Evolutionary conservation across 2,113 vertebrate genomes (phyloP), one percentile per base, ranked within the genome.

Genomic region (Pyrgilauda ruficollis): DNA sequence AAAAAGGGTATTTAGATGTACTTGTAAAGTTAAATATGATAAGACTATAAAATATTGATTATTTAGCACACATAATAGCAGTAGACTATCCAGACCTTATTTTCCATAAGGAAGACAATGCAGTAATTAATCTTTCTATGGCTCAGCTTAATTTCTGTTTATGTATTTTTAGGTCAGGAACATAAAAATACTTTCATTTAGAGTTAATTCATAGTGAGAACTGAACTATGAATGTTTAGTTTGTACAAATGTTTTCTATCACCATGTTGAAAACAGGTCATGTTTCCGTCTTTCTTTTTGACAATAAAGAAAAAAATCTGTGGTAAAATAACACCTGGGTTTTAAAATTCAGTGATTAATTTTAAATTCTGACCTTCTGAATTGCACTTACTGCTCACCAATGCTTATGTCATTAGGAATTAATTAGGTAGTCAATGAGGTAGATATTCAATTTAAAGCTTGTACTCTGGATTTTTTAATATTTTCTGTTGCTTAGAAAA

Each of bases 401-500:
- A 97, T 97, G 96, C 98, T 97, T 98, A 97, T 97, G 79, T 95
- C 97, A 97, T 98, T 98, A 98, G 96, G 90, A 97, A 96, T 96
- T 91, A 98, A 97, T 98, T 98, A 98, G 92, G 73, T 94, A 96
- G 86, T 95, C 97, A 97, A 97, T 97, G 97, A 96, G 90, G 95
- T 97, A 91, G 86, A 96, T 97, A 97, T 97, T 97, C 93, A 96
- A 96, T 97, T 97, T 95, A 97, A 97, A 97, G 95, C 93, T 96
- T 97, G 86, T 77, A 96, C 91, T 97, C 93, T 73, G 43, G 55
- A 94, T 96, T 93, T 97, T 97, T 97, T 63, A 97, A 91, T 96
- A 96, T 95, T 97, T 96, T 97, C 24, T 96, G 96, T 96, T 96
- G 82, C 82, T 96, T 96, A 94, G 96, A 91, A 96, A 95, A 96